Evolutionary conservation across 2,113 vertebrate genomes (phyloP), one percentile per base, ranked within the genome.

Genomic region (Sinocyclocheilus grahami): DNA sequence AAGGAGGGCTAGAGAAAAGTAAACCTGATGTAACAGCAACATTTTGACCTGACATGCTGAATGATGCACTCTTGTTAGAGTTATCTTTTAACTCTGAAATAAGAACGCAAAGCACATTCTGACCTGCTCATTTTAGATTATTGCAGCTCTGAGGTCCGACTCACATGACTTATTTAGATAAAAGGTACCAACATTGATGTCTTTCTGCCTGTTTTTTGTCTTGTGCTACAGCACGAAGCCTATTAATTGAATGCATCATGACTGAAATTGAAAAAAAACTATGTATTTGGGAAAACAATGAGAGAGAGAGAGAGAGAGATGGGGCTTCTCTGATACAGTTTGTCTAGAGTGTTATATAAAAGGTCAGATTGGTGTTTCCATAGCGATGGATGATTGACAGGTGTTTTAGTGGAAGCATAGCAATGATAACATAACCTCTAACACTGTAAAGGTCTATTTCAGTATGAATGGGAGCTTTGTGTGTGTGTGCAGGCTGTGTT

Each of bases 361-460:
- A 83, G 55, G 81, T 80, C 65, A 84, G 72, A 62, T 69, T 67
- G 79, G 69, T 71, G 81, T 63, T 87, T 39, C 86, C 78, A 85
- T 85, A 74, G 72, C 37, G 20, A 81, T 42, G 3, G 30, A 18
- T 82, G 78, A 85, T 85, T 83, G 86, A 53, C 83, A 83, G 62
- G 78, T 87, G 53, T 87, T 69, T 79, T 39, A 48, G 77, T 85
- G 78, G 22, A 77, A 75, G 63, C 74, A 78, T 33, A 71, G 42
- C 24, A n/a, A 60, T 74, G 77, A 84, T 27, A 37, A 48, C 71
- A 48, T 86, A 63, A 85, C 72, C 78, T 85, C 18, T 83, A 37
- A 82, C 53, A 83, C 78, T 67, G 60, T 53, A 83, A 88, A 87
- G 79, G 83, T 87, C 85, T 86, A 42, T 62, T 69, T 81, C 42